Base-by-base conservation (phyloP, 2,888 invertebrate genomes). In the Exephanes ischioxanthus region DNA sequence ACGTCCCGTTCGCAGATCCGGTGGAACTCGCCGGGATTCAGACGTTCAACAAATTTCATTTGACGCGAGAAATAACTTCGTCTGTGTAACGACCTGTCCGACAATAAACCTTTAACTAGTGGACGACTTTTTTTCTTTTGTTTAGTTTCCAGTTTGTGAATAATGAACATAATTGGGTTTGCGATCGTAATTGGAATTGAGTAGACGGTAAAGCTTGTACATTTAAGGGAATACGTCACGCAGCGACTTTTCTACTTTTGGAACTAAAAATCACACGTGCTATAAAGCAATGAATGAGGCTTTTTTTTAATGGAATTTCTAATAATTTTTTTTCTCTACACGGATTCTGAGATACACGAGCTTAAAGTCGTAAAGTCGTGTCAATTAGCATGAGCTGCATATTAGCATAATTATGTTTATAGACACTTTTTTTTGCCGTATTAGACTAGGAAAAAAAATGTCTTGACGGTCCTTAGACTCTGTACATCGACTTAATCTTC, bases 401-500 rank as follows among this genome's bases (percentile, higher is more conserved):
- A 33, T 6, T 33, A 33, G 6, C 33, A 6, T 33, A 5, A 33
- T 33, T 33, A 6, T 33, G 6, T 33, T 6, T 33, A 33, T 33
- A 6, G 5, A 33, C 33, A 33, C 5, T 33, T 33, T 6, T 30
- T 1, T 33, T 33, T 6, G 33, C 33, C 6, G 6, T 5, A 33
- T 33, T 33, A 33, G 33, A 33, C 33, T 6, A 33, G n/a, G 33
- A 33, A 33, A 33, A 33, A 33, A 33, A 33, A 33, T 6, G n/a
- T 16, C 61, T 77, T 26, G 41, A 76, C 70, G 16, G 14, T 63
- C 33, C 63, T 22, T n/a, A 71, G 78, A 63, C 77, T 67, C 58
- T 82, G 83, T 75, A 83, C 53, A 71, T 76, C 33, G 58, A 79
- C 63, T 63, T 51, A 71, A 84, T 71, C 22, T 73, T 22, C 26